Evolutionary conservation across 2,888 invertebrate genomes (phyloP), one percentile per base, ranked within the genome.

Genomic region (Galeruca laticollis): DNA sequence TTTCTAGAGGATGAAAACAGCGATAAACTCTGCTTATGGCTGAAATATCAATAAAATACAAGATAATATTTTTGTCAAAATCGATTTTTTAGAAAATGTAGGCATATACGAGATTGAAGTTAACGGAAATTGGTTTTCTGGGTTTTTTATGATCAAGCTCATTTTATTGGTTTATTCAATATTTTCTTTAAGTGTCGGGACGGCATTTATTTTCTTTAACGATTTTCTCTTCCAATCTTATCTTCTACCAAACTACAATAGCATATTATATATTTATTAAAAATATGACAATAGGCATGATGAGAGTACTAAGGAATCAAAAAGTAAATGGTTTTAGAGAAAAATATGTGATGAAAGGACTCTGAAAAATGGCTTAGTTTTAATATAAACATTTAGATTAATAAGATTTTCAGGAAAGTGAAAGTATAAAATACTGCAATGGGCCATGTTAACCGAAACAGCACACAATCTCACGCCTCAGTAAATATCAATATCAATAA

Each of bases 1-100:
- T 80, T 76, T 78, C 73, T 73, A 68, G 78, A 68, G 69, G 75
- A 77, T 78, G 72, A 73, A 73, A 73, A 69, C 69, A 71, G 73
- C 71, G 69, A 73, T 73, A 73, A 73, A 73, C 61, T 69, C 54
- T 67, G 63, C 73, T 69, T 63, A 68, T 40, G 60, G 63, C 60
- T 63, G 56, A 21, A 68, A 60, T 69, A 65, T 62, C 74, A 75
- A 77, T 78, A 77, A 79, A 79, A 77, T 77, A 77, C 77, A 73
- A 75, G 79, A 79, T 80, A 78, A 80, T 79, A 75, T 75, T 76
- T 77, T 56, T 54, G 59, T 31, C 69, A 57, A 62, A 61, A 69
- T 70, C 63, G 70, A 71, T 70, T 62, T 61, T 65, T 62, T 40
- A 73, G 68, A 64, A 72, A 68, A 72, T 72, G 60, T 60, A 47